phyloP scores from a whole-genome alignment of 2,797 vertebrate species.

The Glossophaga mutica region DNA sequence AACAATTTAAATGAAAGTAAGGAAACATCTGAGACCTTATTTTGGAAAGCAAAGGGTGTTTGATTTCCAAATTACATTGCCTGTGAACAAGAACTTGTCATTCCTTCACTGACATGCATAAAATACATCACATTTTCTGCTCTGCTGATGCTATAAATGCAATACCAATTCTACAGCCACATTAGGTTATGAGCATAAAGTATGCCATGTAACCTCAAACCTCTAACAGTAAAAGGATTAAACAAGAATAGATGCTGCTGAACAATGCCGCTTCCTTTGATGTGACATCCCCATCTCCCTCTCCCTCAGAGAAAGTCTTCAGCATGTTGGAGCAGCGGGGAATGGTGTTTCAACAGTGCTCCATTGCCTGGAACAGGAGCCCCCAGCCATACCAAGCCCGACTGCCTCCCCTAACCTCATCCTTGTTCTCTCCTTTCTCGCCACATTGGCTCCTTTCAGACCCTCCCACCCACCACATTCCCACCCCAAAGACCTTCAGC shows the following conservation, averaged over 20 bases:
- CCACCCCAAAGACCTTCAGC: not conserved
- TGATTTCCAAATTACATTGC: constrained; percentile 89
- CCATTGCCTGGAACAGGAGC: not conserved
- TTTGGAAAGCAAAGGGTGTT: constrained; percentile 88
- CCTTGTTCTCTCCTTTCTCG: not conserved
- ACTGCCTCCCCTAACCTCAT: not conserved
- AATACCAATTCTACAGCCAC: constrained; percentile 87
- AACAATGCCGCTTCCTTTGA: not conserved
- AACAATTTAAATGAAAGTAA: constrained; percentile 88
- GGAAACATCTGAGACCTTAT: constrained; percentile 87
- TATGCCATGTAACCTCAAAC: not conserved
- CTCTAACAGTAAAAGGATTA: not conserved
- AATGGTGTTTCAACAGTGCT: not conserved
- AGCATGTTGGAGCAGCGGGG: not conserved
- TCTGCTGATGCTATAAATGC: constrained; percentile 89
- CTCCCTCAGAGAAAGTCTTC: not conserved
- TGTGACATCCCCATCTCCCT: not conserved
- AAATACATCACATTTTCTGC: constrained; percentile 93
- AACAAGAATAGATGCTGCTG: not conserved
- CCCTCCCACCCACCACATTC: not conserved
- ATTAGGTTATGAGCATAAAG: constrained; percentile 68
- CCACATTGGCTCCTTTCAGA: not conserved
- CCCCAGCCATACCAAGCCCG: not conserved
- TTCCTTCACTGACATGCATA: constrained; percentile 97
- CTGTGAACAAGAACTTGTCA: constrained; percentile 92